A percentile compares a stretch with the other conserved stretches of the same genome.
Conservation (phyloP, 2,113 vertebrate species). For the Himantopus leucocephalus region DNA sequence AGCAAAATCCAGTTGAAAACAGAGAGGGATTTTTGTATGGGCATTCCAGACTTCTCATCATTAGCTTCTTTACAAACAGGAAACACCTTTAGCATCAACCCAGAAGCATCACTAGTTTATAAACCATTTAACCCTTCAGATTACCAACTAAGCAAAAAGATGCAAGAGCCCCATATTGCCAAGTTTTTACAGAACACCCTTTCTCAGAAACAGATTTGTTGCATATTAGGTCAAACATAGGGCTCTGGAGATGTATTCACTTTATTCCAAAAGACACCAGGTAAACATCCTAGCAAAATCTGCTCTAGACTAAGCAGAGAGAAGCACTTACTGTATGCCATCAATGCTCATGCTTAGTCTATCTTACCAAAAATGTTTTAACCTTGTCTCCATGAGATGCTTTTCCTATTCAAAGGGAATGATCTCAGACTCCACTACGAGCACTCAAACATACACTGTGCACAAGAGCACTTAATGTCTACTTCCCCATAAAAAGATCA, state of each 20-base stretch:
- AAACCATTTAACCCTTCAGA: neutral
- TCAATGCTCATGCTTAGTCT: neutral
- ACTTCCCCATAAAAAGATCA: neutral
- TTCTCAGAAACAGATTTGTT: neutral
- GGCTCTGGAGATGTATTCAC: neutral
- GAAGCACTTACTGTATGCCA: neutral
- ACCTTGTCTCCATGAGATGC: neutral
- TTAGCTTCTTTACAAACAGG: neutral
- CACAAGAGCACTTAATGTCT: neutral
- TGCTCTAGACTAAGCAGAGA: neutral
- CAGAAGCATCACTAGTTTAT: neutral
- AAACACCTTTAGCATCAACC: neutral
- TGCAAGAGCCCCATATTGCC: no score
- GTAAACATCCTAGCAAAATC: neutral
- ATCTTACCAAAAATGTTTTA: neutral
- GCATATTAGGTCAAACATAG: neutral
- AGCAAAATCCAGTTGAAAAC: neutral
- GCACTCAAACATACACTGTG: neutral
- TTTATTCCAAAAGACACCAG: neutral
- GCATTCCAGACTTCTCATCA: neutral
- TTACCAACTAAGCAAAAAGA: neutral
- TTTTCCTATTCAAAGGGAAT: neutral
- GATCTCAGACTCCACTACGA: neutral
- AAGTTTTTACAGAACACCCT: neutral
- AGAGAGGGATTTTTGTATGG: neutral